phyloP scores from a whole-genome alignment of 2,113 vertebrate species.

The Poeciliopsis turrubarensis region DNA sequence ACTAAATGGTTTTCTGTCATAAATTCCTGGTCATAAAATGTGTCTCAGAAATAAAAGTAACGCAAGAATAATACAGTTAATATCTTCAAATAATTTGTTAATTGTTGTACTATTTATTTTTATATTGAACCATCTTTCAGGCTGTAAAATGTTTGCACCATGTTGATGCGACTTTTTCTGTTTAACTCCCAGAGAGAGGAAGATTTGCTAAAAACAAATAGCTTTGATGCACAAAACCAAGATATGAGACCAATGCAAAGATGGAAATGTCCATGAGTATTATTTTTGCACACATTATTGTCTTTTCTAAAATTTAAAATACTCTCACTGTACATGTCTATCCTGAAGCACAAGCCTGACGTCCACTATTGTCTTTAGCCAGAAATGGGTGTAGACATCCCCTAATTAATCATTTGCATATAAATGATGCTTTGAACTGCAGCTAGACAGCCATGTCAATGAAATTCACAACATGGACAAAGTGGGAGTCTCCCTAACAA shows the following conservation, averaged over 20 bases:
- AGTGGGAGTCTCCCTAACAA: background rate
- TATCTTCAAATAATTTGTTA: too few species aligned
- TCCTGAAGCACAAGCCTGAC: background rate
- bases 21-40: too few species aligned
- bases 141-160: too few species aligned
- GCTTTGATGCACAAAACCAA: background rate
- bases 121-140: too few species aligned
- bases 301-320: background rate
- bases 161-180: too few species aligned
- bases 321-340: background rate
- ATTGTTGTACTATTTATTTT: too few species aligned
- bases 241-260: background rate
- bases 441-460: background rate
- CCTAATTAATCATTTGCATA: constrained; percentile 15
- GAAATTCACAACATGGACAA: background rate
- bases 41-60: too few species aligned
- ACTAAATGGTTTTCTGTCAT: too few species aligned
- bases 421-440: constrained; percentile 1
- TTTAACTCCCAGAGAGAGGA: too few species aligned
- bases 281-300: background rate
- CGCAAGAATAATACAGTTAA: too few species aligned
- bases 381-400: constrained; percentile 5
- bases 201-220: background rate
- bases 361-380: constrained; percentile 1
- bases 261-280: background rate